phyloP scores from a whole-genome alignment of 1,140 invertebrate species.

The Drosophila pseudoobscura region DNA sequence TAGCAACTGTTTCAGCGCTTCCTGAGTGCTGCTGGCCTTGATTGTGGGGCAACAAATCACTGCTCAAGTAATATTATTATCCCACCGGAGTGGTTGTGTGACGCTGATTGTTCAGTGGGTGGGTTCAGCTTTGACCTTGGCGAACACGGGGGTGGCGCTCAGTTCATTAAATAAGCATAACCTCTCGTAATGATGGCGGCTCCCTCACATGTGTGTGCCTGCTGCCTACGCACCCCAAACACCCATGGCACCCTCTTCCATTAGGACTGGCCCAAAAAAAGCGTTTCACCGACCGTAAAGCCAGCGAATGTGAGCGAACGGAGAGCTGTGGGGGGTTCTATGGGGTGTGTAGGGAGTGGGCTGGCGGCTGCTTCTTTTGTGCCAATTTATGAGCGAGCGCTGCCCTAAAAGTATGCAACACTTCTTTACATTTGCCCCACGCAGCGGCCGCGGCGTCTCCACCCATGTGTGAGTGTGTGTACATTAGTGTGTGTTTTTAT shows the following conservation, averaged over 20 bases:
- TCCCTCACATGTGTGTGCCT: constrained; percentile 2
- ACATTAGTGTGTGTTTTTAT: background rate
- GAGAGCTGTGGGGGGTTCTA: background rate
- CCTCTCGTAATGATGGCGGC: constrained; percentile 66
- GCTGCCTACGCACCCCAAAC: background rate
- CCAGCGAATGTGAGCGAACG: constrained; percentile 1
- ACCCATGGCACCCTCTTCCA: background rate
- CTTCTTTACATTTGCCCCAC: constrained; percentile 51
- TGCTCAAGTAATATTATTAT: too few relatives aligned
- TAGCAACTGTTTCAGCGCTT: too few relatives aligned
- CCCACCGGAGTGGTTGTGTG: background rate
- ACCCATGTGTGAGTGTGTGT: constrained; percentile 12
- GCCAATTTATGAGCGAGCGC: constrained; percentile 69
- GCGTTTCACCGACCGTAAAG: constrained; percentile 32
- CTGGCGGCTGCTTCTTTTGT: constrained; percentile 8
- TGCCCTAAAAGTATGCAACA: constrained; percentile 76
- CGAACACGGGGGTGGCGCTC: background rate
- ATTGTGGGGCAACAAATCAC: too few relatives aligned
- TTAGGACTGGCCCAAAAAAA: background rate
- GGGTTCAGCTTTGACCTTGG: constrained; percentile 22
- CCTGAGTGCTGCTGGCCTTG: too few relatives aligned
- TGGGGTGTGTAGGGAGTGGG: background rate
- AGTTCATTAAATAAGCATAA: constrained; percentile 78
- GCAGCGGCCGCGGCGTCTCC: background rate
- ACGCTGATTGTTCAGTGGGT: background rate